Conservation (phyloP, 2,888 invertebrate species). For the Hypercompe scribonia region DNA sequence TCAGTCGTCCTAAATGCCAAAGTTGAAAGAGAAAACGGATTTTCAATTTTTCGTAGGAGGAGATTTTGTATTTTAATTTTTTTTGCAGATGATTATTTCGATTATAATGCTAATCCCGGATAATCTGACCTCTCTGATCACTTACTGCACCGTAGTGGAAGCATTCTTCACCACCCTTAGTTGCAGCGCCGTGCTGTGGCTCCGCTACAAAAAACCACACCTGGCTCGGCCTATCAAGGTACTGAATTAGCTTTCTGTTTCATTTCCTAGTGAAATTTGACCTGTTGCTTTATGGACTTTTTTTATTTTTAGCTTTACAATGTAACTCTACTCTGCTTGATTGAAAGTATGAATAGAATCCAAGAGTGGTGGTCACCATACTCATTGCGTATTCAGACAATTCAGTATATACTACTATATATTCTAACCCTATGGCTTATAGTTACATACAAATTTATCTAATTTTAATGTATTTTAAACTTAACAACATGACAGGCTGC, state of each 20-base stretch:
- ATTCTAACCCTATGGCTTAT: no score
- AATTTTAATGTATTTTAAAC: no score
- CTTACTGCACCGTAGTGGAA: constrained; percentile 97
- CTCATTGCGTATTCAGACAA: no score
- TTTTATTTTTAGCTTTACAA: not conserved
- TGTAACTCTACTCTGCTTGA: no score
- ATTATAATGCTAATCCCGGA: constrained; percentile 94
- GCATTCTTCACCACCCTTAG: constrained; percentile 96
- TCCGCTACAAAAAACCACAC: constrained; percentile 92
- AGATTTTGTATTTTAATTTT: not conserved
- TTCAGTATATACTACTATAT: no score
- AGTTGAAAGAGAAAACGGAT: no score
- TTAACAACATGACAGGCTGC: no score
- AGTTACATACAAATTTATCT: no score
- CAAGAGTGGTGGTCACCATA: no score
- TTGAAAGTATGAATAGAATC: no score
- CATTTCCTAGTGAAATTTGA: not conserved
- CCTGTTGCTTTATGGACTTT: not conserved
- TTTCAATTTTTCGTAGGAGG: no score
- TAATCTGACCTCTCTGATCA: constrained; percentile 94
- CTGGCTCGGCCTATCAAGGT: constrained; percentile 95
- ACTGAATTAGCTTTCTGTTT: constrained; percentile 29
- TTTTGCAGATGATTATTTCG: constrained; percentile 83
- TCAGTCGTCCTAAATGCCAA: no score
- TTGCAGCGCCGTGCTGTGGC: constrained; percentile 93